Conservation (phyloP, 2,113 vertebrate genomes). For the Malaclemys terrapin region DNA sequence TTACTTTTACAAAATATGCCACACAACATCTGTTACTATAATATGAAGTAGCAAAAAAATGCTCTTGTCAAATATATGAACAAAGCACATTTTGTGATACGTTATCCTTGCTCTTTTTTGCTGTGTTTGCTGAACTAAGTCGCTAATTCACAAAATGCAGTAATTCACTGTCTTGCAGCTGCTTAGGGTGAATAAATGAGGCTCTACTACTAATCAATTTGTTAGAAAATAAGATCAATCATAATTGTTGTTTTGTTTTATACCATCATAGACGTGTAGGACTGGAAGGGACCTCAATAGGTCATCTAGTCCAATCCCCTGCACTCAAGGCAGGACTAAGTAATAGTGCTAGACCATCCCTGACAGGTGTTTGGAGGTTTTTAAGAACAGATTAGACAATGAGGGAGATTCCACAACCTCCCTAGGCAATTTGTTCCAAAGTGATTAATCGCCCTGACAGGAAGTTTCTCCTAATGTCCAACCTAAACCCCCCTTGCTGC, state of each 20-base stretch:
- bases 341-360: background rate
- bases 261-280: background rate
- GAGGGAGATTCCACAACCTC: no score
- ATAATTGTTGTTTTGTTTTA: background rate
- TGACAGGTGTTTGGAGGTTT: background rate
- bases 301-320: background rate
- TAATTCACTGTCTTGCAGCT: background rate
- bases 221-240: background rate
- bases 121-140: background rate
- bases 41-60: fast-evolving
- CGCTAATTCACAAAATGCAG: background rate
- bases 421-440: no score
- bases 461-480: background rate
- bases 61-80: background rate
- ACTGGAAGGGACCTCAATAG: background rate
- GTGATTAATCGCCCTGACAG: background rate
- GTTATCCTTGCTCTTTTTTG: background rate
- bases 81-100: background rate
- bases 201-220: background rate
- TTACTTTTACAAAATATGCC: background rate
- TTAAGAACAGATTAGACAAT: no score
- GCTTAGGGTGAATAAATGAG: background rate
- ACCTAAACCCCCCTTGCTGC: background rate
- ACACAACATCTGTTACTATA: background rate
- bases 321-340: background rate